Evolutionary conservation across 2,888 invertebrate species (phyloP).

Genomic region (Apamea crenata): DNA sequence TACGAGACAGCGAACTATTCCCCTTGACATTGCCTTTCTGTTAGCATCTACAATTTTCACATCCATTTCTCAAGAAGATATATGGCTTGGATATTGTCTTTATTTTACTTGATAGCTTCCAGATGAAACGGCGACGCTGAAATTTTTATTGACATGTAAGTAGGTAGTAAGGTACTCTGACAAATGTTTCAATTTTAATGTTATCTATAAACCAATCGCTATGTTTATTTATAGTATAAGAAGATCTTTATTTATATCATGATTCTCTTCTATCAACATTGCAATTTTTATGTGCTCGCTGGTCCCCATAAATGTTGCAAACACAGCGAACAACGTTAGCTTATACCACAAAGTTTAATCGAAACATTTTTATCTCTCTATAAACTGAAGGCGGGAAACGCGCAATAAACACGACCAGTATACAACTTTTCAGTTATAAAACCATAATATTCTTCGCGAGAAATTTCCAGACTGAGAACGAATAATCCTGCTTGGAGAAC

Average conservation of each 20-base stretch:
- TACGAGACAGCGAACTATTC: slow-evolving; percentile 62
- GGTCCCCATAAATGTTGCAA: slow-evolving; percentile 12
- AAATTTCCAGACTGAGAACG: slow-evolving; percentile 72
- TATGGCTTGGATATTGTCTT: slow-evolving; percentile 62
- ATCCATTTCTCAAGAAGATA: slow-evolving; percentile 73
- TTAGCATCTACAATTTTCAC: slow-evolving; percentile 65
- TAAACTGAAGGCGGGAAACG: slow-evolving; percentile 57
- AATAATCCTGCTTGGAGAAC: slow-evolving; percentile 82
- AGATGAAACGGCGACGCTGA: slow-evolving; percentile 47
- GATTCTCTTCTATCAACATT: not conserved
- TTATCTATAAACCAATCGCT: not conserved
- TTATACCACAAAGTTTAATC: slow-evolving; percentile 58
- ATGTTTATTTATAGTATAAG: not conserved
- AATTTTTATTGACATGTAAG: slow-evolving; percentile 31
- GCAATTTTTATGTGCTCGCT: slow-evolving; percentile 10
- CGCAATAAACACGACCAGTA: slow-evolving; percentile 64
- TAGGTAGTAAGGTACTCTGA: not conserved
- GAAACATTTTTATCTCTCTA: slow-evolving; percentile 63
- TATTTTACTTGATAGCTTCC: slow-evolving; percentile 61
- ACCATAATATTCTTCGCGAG: slow-evolving; percentile 74
- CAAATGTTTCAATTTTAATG: slow-evolving; percentile 14
- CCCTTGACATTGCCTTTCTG: slow-evolving; percentile 64
- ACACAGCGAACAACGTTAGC: not conserved
- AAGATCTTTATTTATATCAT: not conserved
- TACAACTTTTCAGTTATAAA: slow-evolving; percentile 72